phyloP scores from a whole-genome alignment of 1,140 invertebrate genomes.

The Pseudoatta argentina region DNA sequence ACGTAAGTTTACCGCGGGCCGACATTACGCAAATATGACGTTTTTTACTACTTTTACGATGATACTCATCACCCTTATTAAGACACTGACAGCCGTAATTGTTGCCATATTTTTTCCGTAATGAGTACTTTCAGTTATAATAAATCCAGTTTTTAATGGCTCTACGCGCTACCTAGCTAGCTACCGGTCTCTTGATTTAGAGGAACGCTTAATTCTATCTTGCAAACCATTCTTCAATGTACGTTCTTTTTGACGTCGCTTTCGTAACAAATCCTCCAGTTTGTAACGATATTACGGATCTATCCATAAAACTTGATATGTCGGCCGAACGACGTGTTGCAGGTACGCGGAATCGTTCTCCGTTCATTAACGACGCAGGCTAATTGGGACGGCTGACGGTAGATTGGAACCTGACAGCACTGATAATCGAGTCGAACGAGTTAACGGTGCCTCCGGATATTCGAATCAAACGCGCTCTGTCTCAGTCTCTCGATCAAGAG shows the following conservation, averaged over 20 bases:
- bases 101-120: constrained; percentile 69
- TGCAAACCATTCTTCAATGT: background rate
- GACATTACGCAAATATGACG: constrained; percentile 8
- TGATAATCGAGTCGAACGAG: constrained; percentile 48
- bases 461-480: constrained; percentile 23
- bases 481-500: background rate
- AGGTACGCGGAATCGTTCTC: constrained; percentile 7
- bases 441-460: constrained; percentile 43
- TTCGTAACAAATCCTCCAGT: constrained; percentile 21
- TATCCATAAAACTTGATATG: constrained; percentile 1
- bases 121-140: constrained; percentile 67
- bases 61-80: constrained; percentile 63
- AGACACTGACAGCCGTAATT: constrained; percentile 65
- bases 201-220: constrained; percentile 48
- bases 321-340: background rate
- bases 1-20: background rate
- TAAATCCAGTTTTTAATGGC: constrained; percentile 65
- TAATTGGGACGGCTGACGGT: constrained; percentile 60
- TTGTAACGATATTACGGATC: constrained; percentile 13
- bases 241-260: background rate
- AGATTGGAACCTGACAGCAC: constrained; percentile 48
- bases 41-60: constrained; percentile 42
- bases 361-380: constrained; percentile 58
- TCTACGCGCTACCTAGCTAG: background rate
- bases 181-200: constrained; percentile 43